Base-by-base conservation (phyloP, 2,113 vertebrate genomes). In the Odocoileus hemionus region DNA sequence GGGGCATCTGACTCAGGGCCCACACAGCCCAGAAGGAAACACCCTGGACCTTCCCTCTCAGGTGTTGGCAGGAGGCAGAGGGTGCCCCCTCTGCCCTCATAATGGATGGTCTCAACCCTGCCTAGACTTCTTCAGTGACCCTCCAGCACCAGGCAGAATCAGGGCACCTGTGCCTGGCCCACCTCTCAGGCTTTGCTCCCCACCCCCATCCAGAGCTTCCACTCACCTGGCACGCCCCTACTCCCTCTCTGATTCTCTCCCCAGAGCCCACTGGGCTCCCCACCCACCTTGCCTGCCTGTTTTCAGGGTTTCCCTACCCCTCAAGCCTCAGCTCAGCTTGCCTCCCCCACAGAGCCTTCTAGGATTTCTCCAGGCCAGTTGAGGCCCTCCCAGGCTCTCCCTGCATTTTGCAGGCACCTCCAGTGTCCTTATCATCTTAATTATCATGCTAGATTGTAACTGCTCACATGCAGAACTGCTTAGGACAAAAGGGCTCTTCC, bases 151-250 rank as follows among this genome's bases (percentile, higher is more conserved):
- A 16, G 76, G 86, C 47, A 21, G 82, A 39, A 25, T 6, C 0
- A 2, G 74, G 45, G 64, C 8, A 14, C 52, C 45, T 50, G 64
- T 28, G 52, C 57, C 85, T 6, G 30, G 57, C 36, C 47, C 5
- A 6, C 58, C 43, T 47, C 54, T 70, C 60, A 39, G 82, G 90
- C 15, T 58, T 36, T 39, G 80, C 52, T 61, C 58, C 19, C 9
- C 39, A 6, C 6, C 70, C 21, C 21, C 36, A 74, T 12, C 39
- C 70, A 43, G 11, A 12, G 4, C 33, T 70, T 50, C 21, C 10
- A 1, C 11, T 28, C 1, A 3, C 39, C 92, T 2, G 3, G 12
- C 26, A 39, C 6, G 10, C 67, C 54, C 47, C 6, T 7, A 15
- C 19, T 21, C 39, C 19, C 6, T 4, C 26, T 28, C 78, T 11